phyloP scores from a whole-genome alignment of 2,113 vertebrate genomes.

The Dicentrarchus labrax region DNA sequence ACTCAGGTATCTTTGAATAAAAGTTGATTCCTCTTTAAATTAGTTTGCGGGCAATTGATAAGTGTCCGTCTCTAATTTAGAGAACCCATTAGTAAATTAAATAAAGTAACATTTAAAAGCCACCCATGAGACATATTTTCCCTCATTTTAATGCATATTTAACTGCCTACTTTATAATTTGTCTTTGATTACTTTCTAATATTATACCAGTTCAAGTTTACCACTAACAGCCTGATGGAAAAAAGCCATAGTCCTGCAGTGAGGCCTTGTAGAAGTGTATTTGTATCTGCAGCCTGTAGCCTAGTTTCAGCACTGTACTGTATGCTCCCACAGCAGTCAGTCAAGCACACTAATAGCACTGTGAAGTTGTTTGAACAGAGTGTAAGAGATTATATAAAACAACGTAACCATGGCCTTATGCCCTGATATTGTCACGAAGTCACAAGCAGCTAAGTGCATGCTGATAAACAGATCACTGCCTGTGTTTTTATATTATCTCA shows the following conservation, averaged over 20 bases:
- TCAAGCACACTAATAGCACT: slow-evolving; percentile 5
- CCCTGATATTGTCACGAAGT: slow-evolving; percentile 30
- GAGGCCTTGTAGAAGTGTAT: background rate
- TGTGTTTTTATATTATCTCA: slow-evolving; percentile 26
- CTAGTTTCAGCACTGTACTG: background rate
- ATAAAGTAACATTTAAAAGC: background rate
- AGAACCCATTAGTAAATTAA: background rate
- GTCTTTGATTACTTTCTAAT: background rate
- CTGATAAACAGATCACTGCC: slow-evolving; percentile 38
- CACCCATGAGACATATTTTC: background rate
- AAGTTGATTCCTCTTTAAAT: too few species aligned
- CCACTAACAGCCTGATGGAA: background rate
- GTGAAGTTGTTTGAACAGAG: slow-evolving; percentile 26
- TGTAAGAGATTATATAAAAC: slow-evolving; percentile 45
- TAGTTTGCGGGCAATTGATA: too few species aligned
- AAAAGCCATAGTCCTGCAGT: background rate
- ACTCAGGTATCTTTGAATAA: too few species aligned
- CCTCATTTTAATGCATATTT: background rate
- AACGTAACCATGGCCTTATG: slow-evolving; percentile 42
- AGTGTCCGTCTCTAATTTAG: too few species aligned
- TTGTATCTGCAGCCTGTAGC: slow-evolving; percentile 1
- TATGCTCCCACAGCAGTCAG: slow-evolving; percentile 9
- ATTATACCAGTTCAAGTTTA: background rate
- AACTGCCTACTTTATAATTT: background rate
- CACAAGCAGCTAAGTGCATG: slow-evolving; percentile 51